A percentile compares a stretch with the other conserved stretches of the same genome.
Evolutionary conservation across 2,797 vertebrate genomes (phyloP).

Genomic region (Intellagama lesueurii): DNA sequence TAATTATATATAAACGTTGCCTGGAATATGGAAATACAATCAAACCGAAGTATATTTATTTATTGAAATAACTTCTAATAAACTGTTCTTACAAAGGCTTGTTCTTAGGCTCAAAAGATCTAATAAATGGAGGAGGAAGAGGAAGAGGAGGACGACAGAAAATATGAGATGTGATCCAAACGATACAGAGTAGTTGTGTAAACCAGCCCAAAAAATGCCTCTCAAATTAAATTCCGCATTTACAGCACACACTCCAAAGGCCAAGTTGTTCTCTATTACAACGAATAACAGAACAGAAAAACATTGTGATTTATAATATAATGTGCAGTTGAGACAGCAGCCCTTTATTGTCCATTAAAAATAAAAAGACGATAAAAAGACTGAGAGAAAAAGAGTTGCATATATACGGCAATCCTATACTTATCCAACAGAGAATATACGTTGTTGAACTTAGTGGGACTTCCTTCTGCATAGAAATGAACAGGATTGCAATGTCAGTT

Average conservation of each 20-base stretch:
- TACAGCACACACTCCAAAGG: neutral
- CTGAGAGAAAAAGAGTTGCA: neutral
- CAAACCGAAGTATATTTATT: conserved; percentile 66
- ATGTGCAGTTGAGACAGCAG: neutral
- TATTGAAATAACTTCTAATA: conserved; percentile 65
- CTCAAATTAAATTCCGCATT: neutral
- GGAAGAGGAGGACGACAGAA: conserved; percentile 34
- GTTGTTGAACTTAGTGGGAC: neutral
- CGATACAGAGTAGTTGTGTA: too few relatives aligned
- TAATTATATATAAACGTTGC: conserved; percentile 69
- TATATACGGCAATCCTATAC: neutral
- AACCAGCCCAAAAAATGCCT: neutral
- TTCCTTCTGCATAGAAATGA: too few relatives aligned
- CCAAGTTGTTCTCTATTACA: neutral
- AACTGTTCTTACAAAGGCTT: conserved; percentile 22
- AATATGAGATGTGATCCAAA: neutral
- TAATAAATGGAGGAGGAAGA: conserved; percentile 52
- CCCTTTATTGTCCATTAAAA: neutral
- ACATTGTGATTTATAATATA: neutral
- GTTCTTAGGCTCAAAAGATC: conserved; percentile 33
- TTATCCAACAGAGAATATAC: neutral
- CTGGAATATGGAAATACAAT: conserved; percentile 73
- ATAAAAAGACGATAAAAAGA: neutral
- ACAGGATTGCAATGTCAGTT: neutral
- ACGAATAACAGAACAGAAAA: neutral